Conservation (phyloP, 2,113 vertebrate genomes). For the Brachirus orientalis region DNA sequence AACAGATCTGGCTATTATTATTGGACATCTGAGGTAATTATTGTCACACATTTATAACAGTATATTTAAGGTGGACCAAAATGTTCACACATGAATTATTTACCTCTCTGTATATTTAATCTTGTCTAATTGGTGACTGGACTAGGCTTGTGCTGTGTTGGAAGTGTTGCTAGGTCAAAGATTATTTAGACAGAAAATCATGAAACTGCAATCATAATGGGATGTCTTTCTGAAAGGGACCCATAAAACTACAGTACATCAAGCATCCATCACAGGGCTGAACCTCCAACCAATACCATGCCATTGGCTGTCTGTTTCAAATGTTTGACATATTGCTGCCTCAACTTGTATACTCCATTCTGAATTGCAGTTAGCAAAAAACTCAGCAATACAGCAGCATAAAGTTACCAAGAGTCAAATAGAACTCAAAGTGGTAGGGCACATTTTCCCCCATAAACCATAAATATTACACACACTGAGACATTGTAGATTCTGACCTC, state of each 20-base stretch:
- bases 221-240: too few relatives aligned
- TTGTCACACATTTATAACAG: background rate
- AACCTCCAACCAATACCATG: too few relatives aligned
- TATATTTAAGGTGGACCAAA: background rate
- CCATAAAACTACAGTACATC: background rate
- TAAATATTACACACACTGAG: background rate
- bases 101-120: background rate
- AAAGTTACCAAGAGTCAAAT: conserved; percentile 5
- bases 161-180: too few relatives aligned
- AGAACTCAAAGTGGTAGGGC: too few relatives aligned
- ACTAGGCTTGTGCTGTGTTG: too few relatives aligned
- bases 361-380: too few relatives aligned
- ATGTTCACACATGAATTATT: background rate
- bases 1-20: too few relatives aligned
- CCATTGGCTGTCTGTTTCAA: too few relatives aligned
- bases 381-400: background rate
- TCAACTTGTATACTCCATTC: background rate
- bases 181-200: background rate
- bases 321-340: conserved; percentile 15
- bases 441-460: too few relatives aligned
- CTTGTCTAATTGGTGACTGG: background rate
- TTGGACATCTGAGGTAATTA: background rate
- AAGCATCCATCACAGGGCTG: background rate
- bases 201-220: too few relatives aligned
- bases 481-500: background rate